Percentiles rank a stretch among this genome's conserved stretches.
phyloP scores from a whole-genome alignment of 2,888 invertebrate genomes.

The Lasius fuliginosus region DNA sequence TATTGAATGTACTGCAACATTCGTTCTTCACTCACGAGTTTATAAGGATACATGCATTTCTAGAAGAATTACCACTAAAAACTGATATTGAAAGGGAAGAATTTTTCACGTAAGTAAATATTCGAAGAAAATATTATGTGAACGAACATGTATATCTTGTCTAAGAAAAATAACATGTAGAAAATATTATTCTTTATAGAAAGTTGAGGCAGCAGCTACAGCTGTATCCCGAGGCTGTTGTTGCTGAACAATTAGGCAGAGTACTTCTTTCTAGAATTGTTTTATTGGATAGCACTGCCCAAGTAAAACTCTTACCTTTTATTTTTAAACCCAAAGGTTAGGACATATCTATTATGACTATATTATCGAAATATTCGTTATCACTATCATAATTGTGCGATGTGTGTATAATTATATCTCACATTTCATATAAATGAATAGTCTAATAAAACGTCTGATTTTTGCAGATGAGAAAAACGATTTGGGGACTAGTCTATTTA shows the following conservation, averaged over 20 bases:
- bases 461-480: constrained; percentile 81
- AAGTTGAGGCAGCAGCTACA: constrained; percentile 90
- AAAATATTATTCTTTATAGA: constrained; percentile 80
- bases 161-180: constrained; percentile 4
- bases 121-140: not conserved
- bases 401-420: not conserved
- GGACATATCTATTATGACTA: constrained; percentile 45
- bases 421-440: not conserved
- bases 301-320: constrained; percentile 90
- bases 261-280: constrained; percentile 94
- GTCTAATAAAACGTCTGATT: constrained; percentile 27
- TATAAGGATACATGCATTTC: constrained; percentile 93
- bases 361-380: not conserved
- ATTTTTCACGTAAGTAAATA: constrained; percentile 90
- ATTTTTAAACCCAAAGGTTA: constrained; percentile 91
- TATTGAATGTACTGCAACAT: constrained; percentile 90
- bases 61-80: constrained; percentile 94
- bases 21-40: constrained; percentile 95
- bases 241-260: constrained; percentile 93
- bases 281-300: constrained; percentile 93
- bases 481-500: constrained; percentile 89
- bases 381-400: not conserved
- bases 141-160: not conserved
- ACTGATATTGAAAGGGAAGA: constrained; percentile 91
- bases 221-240: constrained; percentile 92